These are phyloP conservation scores for Tachina lurida DNA, from an alignment of 2,888 invertebrate genomes.

Conservation along the genomic window DNA sequence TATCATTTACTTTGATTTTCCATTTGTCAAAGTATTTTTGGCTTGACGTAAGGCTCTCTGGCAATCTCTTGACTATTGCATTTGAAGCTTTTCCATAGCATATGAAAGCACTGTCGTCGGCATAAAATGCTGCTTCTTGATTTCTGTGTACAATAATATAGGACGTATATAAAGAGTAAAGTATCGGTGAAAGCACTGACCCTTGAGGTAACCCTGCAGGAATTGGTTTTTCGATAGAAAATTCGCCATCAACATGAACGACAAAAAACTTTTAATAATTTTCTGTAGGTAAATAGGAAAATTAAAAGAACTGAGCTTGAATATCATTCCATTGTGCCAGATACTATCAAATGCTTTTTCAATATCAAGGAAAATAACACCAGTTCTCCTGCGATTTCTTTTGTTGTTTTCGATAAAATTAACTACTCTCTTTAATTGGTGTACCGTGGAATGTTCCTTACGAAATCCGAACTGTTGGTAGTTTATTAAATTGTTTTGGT, in stretches of 20 bases:
- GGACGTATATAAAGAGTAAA: too few species aligned
- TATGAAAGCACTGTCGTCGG: too few species aligned
- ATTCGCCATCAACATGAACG: background rate
- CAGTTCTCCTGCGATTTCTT: background rate
- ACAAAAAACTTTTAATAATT: slow-evolving; percentile 3
- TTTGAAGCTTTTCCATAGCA: slow-evolving; percentile 17
- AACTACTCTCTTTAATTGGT: slow-evolving; percentile 40
- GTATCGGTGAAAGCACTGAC: slow-evolving; percentile 13
- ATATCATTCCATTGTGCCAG: slow-evolving; percentile 12
- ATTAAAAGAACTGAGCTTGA: slow-evolving; percentile 1
- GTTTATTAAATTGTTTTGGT: background rate
- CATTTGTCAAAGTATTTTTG: slow-evolving; percentile 21
- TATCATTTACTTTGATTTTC: slow-evolving; percentile 33
- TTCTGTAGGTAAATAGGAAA: slow-evolving; percentile 12
- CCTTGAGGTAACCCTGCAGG: slow-evolving; percentile 33
- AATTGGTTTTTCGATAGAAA: too few species aligned
- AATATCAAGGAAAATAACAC: slow-evolving; percentile 12
- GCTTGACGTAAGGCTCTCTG: background rate
- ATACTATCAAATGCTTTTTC: slow-evolving; percentile 6
- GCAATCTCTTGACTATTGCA: slow-evolving; percentile 26
- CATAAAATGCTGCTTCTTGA: too few species aligned
- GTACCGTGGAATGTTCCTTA: slow-evolving; percentile 17
- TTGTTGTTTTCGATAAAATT: slow-evolving; percentile 13
- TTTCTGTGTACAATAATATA: too few species aligned
- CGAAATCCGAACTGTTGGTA: slow-evolving; percentile 14